Evolutionary conservation across 2,797 vertebrate species (phyloP), one percentile per base, ranked within the genome.

Genomic region (Lophura swinhoii): DNA sequence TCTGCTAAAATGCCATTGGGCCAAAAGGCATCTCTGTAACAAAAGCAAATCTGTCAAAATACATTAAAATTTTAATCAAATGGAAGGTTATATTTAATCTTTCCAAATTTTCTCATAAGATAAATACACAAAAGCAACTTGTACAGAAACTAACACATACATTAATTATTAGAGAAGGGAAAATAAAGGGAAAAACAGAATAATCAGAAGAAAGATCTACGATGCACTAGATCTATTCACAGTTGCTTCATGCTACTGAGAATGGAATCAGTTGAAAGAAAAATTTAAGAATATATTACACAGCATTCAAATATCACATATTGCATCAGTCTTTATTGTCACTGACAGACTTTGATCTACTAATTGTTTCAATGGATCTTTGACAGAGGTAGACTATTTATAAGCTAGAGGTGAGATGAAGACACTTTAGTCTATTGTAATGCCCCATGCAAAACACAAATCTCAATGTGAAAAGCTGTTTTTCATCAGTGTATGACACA

Each of bases 1-100:
- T 99, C 99, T 28, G 99, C 99, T 97, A 99, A 98, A 97, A 99
- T 99, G 55, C 99, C 99, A 0, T 99, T 99, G 56, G 99, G 99
- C 99, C 99, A 99, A 96, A 99, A 99, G 43, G 99, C 98, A 86
- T 99, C 99, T 97, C 99, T 99, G 96, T 78, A 96, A 96, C 53
- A 97, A 93, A 96, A 84, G 79, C 14, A 94, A 69, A 92, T 92
- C 84, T 88, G 80, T 96, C 93, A 96, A 94, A 95, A 95, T 62
- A 90, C 68, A 82, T 89, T 60, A 94, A 89, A 26, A 69, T 85
- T 96, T 93, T 85, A 85, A 85, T 78, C 75, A 72, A 68, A 35
- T 80, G 67, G 69, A 91, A 92, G 44, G 33, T 9, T 78, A 59
- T 84, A 87, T 72, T 74, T 84, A 87, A 79, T 58, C 23, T 26